Evolutionary conservation across 2,113 vertebrate species (phyloP), one percentile per base, ranked within the genome.

Genomic region (Silurus glanis): DNA sequence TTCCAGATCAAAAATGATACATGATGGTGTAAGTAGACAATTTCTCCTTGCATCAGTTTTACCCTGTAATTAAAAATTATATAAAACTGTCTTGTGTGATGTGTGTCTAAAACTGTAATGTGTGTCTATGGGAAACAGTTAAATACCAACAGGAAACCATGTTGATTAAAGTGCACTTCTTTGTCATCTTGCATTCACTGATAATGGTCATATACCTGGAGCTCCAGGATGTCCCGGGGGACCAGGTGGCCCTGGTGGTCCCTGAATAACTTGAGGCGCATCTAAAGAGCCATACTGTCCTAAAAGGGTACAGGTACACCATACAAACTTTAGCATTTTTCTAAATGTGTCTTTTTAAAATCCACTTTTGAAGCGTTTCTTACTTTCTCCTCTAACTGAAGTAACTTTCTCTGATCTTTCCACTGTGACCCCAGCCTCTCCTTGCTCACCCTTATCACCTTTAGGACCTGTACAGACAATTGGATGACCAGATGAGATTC

Each of bases 361-460:
- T 62, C 2, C 9, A 53, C n/a, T 69, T 3, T 16, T 88, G 21
- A 56, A 67, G 6, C 53, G 61, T 5, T 6, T 91, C 91, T 92
- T 69, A 94, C 93, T 92, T 16, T 90, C 86, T 67, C 90, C 0
- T 82, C 56, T 90, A 86, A 89, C 90, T 25, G 90, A 87, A 87
- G 91, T 89, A 80, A 94, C 51, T 16, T 86, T 92, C 83, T 90
- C 94, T 78, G 87, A 79, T 12, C 89, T 95, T 84, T 88, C 93
- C 82, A 89, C 69, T 66, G 93, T 0, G 51, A 93, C 85, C 81
- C 91, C 93, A 0, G 92, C 61, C 86, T 96, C 96, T 59, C 96
- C 96, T 75, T 92, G 88, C 0, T 95, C 93, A 76, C 97, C 97
- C 49, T 90, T 95, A 84, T 94, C 95, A 58, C 95, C 95, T 89